These are phyloP conservation scores for Sphaeramia orbicularis DNA, from an alignment of 2,797 vertebrate species.

Conservation along the genomic window DNA sequence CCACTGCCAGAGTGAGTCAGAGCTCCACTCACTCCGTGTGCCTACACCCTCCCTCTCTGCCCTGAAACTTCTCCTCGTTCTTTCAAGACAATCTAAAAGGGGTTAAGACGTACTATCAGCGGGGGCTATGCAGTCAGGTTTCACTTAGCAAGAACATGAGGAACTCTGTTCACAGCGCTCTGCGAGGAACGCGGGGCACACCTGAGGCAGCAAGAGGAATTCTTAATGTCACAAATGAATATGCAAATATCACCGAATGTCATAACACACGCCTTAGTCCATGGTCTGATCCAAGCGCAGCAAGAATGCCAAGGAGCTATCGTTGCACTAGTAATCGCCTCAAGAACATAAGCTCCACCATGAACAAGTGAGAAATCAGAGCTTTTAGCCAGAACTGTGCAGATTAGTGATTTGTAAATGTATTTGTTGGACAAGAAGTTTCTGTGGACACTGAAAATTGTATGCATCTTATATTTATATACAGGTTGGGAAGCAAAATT, in stretches of 20 bases:
- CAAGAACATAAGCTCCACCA: conserved; percentile 34
- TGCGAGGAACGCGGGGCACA: conserved; percentile 44
- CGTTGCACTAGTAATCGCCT: conserved; percentile 38
- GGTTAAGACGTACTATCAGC: conserved; percentile 64
- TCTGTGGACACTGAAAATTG: not conserved
- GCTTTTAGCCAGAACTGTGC: conserved; percentile 47
- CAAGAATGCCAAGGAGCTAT: conserved; percentile 52
- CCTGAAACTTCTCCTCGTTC: conserved; percentile 43
- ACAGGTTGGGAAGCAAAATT: no score
- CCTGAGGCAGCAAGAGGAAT: conserved; percentile 67
- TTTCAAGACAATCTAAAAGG: conserved; percentile 69
- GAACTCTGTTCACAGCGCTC: conserved; percentile 45
- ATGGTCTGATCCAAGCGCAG: conserved; percentile 61
- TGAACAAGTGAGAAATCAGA: conserved; percentile 35
- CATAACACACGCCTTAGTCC: conserved; percentile 77
- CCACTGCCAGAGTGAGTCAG: conserved; percentile 75
- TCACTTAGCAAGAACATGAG: conserved; percentile 60
- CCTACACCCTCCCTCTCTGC: conserved; percentile 57
- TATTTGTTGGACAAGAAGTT: not conserved
- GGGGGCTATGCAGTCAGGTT: conserved; percentile 57
- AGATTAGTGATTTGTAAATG: conserved; percentile 14
- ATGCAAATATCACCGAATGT: conserved; percentile 81
- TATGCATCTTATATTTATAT: no score
- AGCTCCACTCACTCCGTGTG: conserved; percentile 54
- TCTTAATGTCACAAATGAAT: conserved; percentile 81